These are phyloP conservation scores for Craseonycteris thonglongyai DNA, from an alignment of 2,113 vertebrate genomes.

Conservation along the genomic window DNA sequence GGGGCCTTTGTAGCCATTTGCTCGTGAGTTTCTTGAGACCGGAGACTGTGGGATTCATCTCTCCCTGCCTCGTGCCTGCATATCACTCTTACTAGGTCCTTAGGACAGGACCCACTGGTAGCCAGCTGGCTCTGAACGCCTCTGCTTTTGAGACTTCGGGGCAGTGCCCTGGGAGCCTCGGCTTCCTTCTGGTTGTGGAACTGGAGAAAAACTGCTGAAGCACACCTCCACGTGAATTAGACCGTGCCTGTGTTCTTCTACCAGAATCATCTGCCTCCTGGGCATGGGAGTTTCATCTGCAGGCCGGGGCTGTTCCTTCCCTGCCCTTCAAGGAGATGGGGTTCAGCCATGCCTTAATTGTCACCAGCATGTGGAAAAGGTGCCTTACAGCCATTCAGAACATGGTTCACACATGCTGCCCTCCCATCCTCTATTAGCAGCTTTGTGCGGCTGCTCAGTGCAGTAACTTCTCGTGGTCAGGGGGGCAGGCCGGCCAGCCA, in stretches of 20 bases:
- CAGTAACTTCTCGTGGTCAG: not conserved
- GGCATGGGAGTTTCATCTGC: not conserved
- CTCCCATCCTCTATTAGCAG: not conserved
- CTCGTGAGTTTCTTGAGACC: not conserved
- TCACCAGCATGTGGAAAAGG: not conserved
- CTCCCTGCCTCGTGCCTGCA: not conserved
- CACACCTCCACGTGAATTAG: not conserved
- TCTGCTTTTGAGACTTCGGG: not conserved
- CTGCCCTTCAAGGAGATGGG: not conserved
- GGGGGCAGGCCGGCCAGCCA: not conserved
- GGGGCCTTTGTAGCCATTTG: not conserved
- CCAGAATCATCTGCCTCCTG: not conserved
- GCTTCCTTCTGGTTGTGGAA: not conserved
- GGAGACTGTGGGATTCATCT: not conserved
- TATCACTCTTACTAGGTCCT: not conserved
- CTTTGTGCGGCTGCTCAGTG: not conserved
- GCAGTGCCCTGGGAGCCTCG: accelerated
- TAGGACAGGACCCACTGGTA: not conserved
- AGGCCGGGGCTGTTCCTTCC: not conserved
- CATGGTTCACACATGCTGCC: conserved; percentile 20
- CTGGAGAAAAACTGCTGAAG: not conserved
- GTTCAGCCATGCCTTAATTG: not conserved
- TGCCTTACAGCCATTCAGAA: conserved; percentile 25
- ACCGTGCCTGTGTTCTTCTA: not conserved
- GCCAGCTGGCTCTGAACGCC: not conserved